Evolutionary conservation across 2,888 invertebrate genomes (phyloP), one percentile per base, ranked within the genome.

Genomic region (Halocaridina rubra): DNA sequence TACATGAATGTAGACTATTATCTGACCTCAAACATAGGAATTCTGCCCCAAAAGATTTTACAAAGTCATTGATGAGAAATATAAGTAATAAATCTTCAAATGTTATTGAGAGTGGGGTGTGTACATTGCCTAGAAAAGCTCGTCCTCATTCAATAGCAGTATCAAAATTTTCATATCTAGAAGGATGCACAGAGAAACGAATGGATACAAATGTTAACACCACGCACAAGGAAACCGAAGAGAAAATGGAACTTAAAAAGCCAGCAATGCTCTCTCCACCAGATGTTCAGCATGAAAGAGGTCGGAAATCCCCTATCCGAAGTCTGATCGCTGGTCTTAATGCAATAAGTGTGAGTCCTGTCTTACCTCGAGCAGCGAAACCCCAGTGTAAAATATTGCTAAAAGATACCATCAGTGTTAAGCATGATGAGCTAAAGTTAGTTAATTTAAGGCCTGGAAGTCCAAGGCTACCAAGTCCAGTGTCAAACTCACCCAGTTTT

Each of bases 141-240:
- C 69, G 82, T 71, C 82, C 82, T 10, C 77, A 84, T 53, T 78
- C 82, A 2, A 71, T 84, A 1, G 82, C 71, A n/a, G 57, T 71
- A 16, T 69, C 57, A 32, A 84, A 84, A 32, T 84, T 84, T 59
- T 84, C 80, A n/a, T 80, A 80, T 29, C 46, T 74, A 13, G 80
- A 74, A 39, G 61, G 53, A 22, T 33, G 67, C 24, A 13, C 22
- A 29, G 64, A 46, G 27, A 46, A 59, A 64, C 33, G 64, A 32
- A 32, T 8, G 19, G 16, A n/a, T 24, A 46, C 59, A 57, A 61
- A 13, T 32, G 33, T 19, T 24, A 30, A 5, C 64, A 53, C 24
- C 29, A 16, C 33, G 3, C 10, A 29, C 24, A 10, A 61, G 4
- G 64, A n/a, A 16, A 33, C 4, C 10, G 67, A 39, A 8, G 33